A percentile compares a stretch with the other conserved stretches of the same genome.
Conservation (phyloP, 1,140 invertebrate species). For the Lasaia peninsularis region DNA sequence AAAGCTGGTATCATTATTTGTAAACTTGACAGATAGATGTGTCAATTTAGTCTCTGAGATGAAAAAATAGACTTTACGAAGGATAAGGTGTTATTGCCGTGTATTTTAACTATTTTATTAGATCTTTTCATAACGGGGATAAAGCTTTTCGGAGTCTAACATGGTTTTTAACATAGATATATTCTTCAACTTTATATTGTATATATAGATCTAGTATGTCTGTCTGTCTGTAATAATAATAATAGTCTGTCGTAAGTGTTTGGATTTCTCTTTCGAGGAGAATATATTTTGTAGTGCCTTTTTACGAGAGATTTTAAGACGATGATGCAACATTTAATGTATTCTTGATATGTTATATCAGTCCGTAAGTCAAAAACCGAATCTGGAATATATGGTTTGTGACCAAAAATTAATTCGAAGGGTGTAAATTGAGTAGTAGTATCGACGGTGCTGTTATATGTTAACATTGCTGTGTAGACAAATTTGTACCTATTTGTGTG, state of each 20-base stretch:
- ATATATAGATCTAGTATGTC: background rate
- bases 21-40: too few species aligned
- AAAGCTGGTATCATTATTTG: too few species aligned
- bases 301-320: background rate
- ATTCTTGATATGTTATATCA: background rate
- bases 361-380: background rate
- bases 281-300: background rate
- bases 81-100: background rate
- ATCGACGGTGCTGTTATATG: background rate
- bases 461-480: too few species aligned
- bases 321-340: background rate
- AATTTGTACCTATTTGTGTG: constrained; percentile 8
- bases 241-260: too few species aligned
- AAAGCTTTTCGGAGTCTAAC: background rate
- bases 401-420: background rate
- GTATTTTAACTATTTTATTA: background rate
- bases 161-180: background rate
- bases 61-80: too few species aligned
- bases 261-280: background rate
- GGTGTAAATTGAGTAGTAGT: background rate
- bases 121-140: background rate
- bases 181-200: constrained; percentile 5
- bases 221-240: background rate
- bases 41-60: too few species aligned
- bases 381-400: background rate